A percentile compares a stretch with the other conserved stretches of the same genome.
Conservation (phyloP, 1,140 invertebrate species). For the Lanistes nyassanus region DNA sequence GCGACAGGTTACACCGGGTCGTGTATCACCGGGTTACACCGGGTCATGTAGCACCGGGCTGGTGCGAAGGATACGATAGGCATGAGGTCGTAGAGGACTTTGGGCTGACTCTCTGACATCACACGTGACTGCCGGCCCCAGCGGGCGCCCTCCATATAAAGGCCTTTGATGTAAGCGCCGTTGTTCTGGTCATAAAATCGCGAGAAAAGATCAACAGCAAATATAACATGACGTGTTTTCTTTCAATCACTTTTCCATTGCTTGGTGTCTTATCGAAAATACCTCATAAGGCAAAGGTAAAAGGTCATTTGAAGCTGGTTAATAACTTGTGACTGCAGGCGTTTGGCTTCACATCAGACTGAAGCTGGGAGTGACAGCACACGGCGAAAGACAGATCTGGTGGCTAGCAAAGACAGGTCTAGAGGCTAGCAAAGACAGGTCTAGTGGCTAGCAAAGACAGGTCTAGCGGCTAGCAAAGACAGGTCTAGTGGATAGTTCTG, state of each 20-base stretch:
- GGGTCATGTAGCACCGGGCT: neutral
- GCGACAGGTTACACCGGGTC: neutral
- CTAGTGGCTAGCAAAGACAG: no score
- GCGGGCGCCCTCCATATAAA: constrained; percentile 66
- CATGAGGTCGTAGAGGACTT: constrained; percentile 64
- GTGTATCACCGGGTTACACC: neutral
- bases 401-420: no score
- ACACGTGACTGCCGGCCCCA: constrained; percentile 58
- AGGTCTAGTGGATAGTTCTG: no score
- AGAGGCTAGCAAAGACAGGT: no score
- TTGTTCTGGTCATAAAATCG: constrained; percentile 58
- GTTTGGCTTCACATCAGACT: no score
- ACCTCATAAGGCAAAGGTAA: no score
- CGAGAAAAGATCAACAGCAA: no score
- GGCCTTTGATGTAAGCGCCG: constrained; percentile 64
- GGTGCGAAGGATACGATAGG: constrained; percentile 64
- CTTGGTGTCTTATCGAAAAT: neutral
- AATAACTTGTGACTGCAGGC: no score
- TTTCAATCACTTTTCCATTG: neutral
- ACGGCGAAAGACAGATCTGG: no score
- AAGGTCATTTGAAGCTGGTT: no score
- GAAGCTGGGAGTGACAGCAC: no score
- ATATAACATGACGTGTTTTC: neutral
- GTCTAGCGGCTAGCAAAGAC: no score
- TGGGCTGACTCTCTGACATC: constrained; percentile 61